Evolutionary conservation across 1,140 invertebrate species (phyloP).

Genomic region (Pseudomyrmex pallidus): DNA sequence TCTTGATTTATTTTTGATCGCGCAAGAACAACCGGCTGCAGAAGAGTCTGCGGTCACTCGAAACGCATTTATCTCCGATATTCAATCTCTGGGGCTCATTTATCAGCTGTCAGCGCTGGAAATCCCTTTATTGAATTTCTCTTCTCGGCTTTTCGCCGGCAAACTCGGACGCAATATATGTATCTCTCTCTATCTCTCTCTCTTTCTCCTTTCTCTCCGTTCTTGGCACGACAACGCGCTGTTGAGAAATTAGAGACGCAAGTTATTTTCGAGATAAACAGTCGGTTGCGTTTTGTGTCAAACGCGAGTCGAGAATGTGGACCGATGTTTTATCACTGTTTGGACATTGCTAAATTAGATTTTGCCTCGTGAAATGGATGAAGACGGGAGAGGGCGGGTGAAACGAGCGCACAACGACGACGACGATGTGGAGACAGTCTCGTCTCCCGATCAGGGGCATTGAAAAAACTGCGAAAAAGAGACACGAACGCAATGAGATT

Average conservation of each 20-base stretch:
- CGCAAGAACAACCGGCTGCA: constrained; percentile 16
- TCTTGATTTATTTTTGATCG: constrained; percentile 60
- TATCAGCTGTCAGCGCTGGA: constrained; percentile 54
- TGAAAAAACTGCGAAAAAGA: constrained; percentile 16
- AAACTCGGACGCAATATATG: neutral
- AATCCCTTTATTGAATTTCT: constrained; percentile 59
- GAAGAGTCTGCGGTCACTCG: constrained; percentile 32
- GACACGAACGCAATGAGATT: constrained; percentile 70
- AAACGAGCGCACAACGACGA: neutral
- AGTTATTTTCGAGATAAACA: constrained; percentile 41
- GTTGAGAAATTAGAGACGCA: constrained; percentile 3
- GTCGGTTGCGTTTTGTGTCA: neutral
- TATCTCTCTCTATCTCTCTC: too few species aligned
- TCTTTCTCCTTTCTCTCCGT: neutral
- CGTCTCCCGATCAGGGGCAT: constrained; percentile 10
- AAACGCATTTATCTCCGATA: constrained; percentile 50
- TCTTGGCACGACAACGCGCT: constrained; percentile 2
- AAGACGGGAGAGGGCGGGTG: too few species aligned
- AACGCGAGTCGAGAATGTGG: neutral
- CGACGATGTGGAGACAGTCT: constrained; percentile 33
- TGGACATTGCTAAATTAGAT: constrained; percentile 49
- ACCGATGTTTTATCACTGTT: constrained; percentile 15
- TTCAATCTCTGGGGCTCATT: constrained; percentile 55
- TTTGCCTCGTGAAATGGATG: neutral
- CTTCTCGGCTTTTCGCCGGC: constrained; percentile 25